phyloP scores from a whole-genome alignment of 2,797 vertebrate genomes.

The Anguilla pacifica region DNA sequence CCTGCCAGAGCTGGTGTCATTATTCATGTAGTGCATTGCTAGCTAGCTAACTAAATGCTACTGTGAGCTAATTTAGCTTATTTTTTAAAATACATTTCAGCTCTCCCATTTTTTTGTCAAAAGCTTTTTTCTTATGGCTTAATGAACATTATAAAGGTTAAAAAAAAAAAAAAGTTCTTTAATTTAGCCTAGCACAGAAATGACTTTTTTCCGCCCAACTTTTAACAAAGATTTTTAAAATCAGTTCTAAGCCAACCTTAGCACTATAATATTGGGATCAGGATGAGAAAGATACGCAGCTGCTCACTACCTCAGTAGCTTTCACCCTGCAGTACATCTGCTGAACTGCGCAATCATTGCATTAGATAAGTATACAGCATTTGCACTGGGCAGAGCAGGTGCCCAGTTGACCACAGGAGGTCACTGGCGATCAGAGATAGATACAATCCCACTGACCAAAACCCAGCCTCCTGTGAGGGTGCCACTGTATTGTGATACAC shows the following conservation, averaged over 20 bases:
- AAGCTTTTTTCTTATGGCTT: not conserved
- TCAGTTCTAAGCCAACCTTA: no score
- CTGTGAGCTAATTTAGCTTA: no score
- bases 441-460: not conserved
- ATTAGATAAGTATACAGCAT: not conserved
- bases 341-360: not conserved
- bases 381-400: not conserved
- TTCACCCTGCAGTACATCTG: not conserved
- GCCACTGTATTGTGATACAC: conserved; percentile 47
- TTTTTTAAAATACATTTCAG: not conserved
- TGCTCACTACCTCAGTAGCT: not conserved
- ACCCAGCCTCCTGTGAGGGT: conserved; percentile 44
- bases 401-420: not conserved
- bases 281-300: no score
- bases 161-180: no score
- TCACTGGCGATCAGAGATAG: not conserved
- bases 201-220: no score
- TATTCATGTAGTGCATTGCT: no score
- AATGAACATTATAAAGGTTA: not conserved
- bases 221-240: no score
- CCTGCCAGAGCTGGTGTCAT: no score
- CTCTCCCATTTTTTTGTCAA: not conserved
- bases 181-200: no score
- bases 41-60: no score
- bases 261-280: no score